These are phyloP conservation scores for Nebria ingens DNA, from an alignment of 1,140 invertebrate genomes.

Conservation along the genomic window DNA sequence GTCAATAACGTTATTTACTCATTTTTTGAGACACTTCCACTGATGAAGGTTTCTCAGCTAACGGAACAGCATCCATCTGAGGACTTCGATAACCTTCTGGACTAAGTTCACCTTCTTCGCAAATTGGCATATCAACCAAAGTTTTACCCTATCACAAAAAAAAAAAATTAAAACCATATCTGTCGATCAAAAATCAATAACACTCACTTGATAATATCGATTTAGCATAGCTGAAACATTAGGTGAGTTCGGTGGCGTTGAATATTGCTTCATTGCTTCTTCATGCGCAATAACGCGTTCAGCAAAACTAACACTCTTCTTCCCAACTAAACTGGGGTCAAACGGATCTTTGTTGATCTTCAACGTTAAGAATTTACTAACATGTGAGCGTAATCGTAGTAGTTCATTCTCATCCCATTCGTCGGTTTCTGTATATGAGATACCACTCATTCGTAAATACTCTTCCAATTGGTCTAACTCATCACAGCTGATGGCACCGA, in stretches of 20 bases:
- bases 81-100: slow-evolving; percentile 45
- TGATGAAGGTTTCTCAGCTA: slow-evolving; percentile 27
- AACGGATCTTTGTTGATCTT: slow-evolving; percentile 49
- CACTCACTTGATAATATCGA: slow-evolving; percentile 41
- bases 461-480: slow-evolving; percentile 60
- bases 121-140: slow-evolving; percentile 46
- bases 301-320: slow-evolving; percentile 60
- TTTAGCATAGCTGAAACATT: slow-evolving; percentile 50
- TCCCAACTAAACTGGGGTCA: slow-evolving; percentile 35
- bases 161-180: slow-evolving; percentile 15
- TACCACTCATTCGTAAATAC: slow-evolving; percentile 59
- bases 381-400: slow-evolving; percentile 56
- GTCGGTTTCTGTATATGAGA: slow-evolving; percentile 54
- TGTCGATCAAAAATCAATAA: slow-evolving; percentile 9
- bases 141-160: slow-evolving; percentile 40
- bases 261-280: slow-evolving; percentile 36
- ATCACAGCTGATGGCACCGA: slow-evolving; percentile 43
- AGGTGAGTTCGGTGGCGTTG: slow-evolving; percentile 60
- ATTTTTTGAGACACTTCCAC: slow-evolving; percentile 38
- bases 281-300: slow-evolving; percentile 33
- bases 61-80: slow-evolving; percentile 36
- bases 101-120: slow-evolving; percentile 48
- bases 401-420: slow-evolving; percentile 52
- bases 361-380: slow-evolving; percentile 48
- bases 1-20: slow-evolving; percentile 28